These are phyloP conservation scores for Spodoptera litura DNA, from an alignment of 1,140 invertebrate species.

Conservation along the genomic window DNA sequence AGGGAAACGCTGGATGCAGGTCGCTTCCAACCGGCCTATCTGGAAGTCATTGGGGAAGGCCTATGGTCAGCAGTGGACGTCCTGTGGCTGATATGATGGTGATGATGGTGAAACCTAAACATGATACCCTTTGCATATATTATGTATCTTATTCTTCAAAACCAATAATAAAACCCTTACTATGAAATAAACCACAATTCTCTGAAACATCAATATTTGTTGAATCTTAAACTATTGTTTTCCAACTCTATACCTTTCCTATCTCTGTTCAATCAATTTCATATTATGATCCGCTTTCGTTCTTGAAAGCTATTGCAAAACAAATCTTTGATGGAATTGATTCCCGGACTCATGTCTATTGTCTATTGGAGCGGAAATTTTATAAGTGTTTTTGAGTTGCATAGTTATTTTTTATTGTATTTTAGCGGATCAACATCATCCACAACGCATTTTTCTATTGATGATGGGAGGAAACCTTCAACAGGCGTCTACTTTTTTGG, in stretches of 20 bases:
- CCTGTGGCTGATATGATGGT: too few species aligned
- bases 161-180: background rate
- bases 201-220: background rate
- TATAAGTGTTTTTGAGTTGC: conserved; percentile 10
- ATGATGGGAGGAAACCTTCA: too few species aligned
- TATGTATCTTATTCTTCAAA: too few species aligned
- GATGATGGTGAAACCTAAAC: too few species aligned
- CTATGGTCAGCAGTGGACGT: too few species aligned
- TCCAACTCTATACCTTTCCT: background rate
- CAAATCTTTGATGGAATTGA: conserved; percentile 39
- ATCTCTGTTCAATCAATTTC: conserved; percentile 42
- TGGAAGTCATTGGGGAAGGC: too few species aligned
- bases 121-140: too few species aligned
- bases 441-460: too few species aligned
- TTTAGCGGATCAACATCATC: background rate
- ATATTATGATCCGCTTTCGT: conserved; percentile 27
- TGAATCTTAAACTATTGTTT: conserved; percentile 8
- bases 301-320: conserved; percentile 35
- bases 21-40: too few species aligned
- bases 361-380: conserved; percentile 11
- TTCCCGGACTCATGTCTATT: conserved; percentile 39
- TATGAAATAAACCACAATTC: background rate
- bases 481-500: too few species aligned
- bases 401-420: background rate
- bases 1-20: too few species aligned